Conservation (phyloP, 2,888 invertebrate genomes). For the Eristalis tenax region DNA sequence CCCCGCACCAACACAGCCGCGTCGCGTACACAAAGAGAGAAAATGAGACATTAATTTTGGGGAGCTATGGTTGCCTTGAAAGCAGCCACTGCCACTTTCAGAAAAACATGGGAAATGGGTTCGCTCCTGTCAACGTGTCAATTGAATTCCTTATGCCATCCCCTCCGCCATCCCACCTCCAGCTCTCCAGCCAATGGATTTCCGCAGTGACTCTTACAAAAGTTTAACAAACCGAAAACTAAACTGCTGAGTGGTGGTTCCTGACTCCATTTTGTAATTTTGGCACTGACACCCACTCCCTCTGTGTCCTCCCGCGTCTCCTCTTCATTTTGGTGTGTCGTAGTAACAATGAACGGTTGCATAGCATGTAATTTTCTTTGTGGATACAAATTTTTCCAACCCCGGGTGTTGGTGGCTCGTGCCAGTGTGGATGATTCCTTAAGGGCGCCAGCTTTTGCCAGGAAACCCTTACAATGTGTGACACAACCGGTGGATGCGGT, state of each 20-base stretch:
- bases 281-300: not conserved
- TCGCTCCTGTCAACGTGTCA: constrained; percentile 65
- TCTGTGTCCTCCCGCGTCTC: no score
- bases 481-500: not conserved
- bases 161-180: constrained; percentile 2
- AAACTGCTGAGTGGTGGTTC: constrained; percentile 11
- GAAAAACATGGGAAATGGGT: not conserved
- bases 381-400: constrained; percentile 33
- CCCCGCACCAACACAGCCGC: not conserved
- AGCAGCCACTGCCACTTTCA: not conserved
- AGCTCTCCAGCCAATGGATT: constrained; percentile 2
- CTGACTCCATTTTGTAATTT: constrained; percentile 35
- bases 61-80: constrained; percentile 42
- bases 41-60: constrained; percentile 67
- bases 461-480: not conserved
- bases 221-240: constrained; percentile 54
- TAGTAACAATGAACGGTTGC: constrained; percentile 37
- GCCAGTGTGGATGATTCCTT: not conserved
- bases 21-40: constrained; percentile 52
- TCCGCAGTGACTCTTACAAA: constrained; percentile 27
- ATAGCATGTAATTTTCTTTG: constrained; percentile 61
- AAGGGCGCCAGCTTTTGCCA: not conserved
- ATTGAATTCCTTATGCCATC: constrained; percentile 42
- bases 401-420: not conserved
- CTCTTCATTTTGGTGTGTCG: not conserved